A percentile compares a stretch with the other conserved stretches of the same genome.
These are phyloP conservation scores for Onthophagus sagittarius DNA, from an alignment of 2,888 invertebrate genomes.

Conservation along the genomic window DNA sequence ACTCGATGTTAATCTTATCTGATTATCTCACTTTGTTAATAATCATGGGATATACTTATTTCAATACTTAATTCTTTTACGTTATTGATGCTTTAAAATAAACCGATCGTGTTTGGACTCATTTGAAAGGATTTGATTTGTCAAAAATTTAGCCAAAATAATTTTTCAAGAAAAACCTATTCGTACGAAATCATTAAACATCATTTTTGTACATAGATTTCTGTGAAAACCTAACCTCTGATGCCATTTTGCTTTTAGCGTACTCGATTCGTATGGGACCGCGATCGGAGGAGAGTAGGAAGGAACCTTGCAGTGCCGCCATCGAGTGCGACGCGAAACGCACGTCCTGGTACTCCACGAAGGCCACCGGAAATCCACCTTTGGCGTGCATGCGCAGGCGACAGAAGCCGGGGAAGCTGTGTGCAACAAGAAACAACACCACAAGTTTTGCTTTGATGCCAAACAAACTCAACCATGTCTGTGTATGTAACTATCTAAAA, in stretches of 20 bases:
- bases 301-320: conserved; percentile 92
- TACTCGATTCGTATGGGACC: conserved; percentile 98
- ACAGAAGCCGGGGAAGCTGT: conserved; percentile 97
- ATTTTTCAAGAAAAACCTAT: not conserved
- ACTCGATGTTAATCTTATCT: too few relatives aligned
- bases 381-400: conserved; percentile 93
- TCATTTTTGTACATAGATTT: too few relatives aligned
- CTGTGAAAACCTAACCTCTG: conserved; percentile 56
- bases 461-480: not conserved
- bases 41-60: too few relatives aligned
- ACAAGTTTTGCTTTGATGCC: conserved; percentile 45
- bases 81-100: too few relatives aligned
- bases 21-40: too few relatives aligned
- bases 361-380: conserved; percentile 91
- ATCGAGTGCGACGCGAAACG: conserved; percentile 88
- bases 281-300: conserved; percentile 92
- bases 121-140: too few relatives aligned
- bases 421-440: conserved; percentile 50
- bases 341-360: conserved; percentile 95
- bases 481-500: not conserved
- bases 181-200: too few relatives aligned
- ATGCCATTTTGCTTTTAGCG: conserved; percentile 98
- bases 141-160: too few relatives aligned
- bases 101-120: too few relatives aligned
- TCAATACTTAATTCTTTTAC: too few relatives aligned